phyloP scores from a whole-genome alignment of 2,113 vertebrate genomes.

The Eretmochelys imbricata region DNA sequence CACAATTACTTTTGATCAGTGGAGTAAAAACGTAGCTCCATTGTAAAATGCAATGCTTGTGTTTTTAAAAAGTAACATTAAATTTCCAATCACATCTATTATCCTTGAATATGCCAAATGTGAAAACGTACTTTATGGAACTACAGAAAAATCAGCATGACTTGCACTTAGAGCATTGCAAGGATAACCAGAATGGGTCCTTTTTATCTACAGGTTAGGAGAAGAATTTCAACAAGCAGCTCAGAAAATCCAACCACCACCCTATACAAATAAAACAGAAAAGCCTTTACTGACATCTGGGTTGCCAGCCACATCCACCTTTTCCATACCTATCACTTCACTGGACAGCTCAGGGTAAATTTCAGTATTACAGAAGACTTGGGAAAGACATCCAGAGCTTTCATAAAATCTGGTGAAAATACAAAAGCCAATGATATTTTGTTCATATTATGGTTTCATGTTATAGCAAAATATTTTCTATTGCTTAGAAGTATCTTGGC shows the following conservation, averaged over 20 bases:
- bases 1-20: neutral
- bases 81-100: neutral
- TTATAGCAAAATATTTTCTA: slow-evolving; percentile 36
- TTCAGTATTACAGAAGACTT: neutral
- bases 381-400: slow-evolving; percentile 13
- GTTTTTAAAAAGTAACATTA: neutral
- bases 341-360: neutral
- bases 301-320: neutral
- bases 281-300: neutral
- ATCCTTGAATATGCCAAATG: neutral
- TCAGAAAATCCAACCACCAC: neutral
- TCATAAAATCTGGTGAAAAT: slow-evolving; percentile 63
- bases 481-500: neutral
- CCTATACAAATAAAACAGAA: slow-evolving; percentile 21
- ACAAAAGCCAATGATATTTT: neutral
- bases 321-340: neutral
- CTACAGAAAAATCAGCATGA: neutral
- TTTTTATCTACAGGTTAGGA: slow-evolving; percentile 30
- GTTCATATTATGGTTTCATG: neutral
- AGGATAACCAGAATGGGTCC: neutral
- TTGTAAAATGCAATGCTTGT: neutral
- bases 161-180: accelerated
- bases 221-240: neutral
- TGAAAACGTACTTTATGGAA: neutral
- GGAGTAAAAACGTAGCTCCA: neutral